Percentiles rank a stretch among this genome's conserved stretches.
Evolutionary conservation across 2,113 vertebrate species (phyloP).

Genomic region (Hemiscyllium ocellatum): DNA sequence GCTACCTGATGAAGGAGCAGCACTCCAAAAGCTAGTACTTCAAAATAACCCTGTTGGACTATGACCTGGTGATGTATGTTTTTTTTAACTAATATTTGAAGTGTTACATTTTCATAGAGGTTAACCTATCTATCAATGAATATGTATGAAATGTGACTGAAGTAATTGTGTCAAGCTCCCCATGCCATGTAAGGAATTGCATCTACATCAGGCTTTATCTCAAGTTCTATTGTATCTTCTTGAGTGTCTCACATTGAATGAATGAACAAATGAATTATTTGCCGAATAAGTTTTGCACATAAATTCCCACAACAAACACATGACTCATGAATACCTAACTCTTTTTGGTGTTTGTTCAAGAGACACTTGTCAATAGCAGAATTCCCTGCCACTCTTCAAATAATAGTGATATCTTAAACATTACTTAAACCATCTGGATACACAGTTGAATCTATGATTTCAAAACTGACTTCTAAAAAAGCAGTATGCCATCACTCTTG

Average conservation of each 20-base stretch:
- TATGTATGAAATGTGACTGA: neutral
- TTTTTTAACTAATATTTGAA: neutral
- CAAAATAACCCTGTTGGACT: too few species aligned
- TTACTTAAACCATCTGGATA: neutral
- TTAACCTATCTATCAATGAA: neutral
- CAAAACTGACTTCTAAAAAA: neutral
- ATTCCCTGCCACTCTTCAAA: neutral
- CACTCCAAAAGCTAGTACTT: too few species aligned
- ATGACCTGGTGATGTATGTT: too few species aligned
- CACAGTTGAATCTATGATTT: neutral
- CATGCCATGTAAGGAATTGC: neutral
- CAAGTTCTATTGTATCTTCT: neutral
- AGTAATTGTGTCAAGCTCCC: neutral
- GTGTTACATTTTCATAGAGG: neutral
- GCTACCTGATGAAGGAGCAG: too few species aligned
- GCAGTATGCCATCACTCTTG: neutral
- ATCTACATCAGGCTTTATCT: neutral
- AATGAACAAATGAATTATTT: neutral
- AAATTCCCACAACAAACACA: neutral
- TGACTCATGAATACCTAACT: neutral
- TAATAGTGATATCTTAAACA: neutral
- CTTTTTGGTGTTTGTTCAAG: neutral
- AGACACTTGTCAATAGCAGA: neutral
- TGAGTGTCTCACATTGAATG: neutral
- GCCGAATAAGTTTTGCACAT: neutral